Base-by-base conservation (phyloP, 2,888 invertebrate species). In the Nasonovia ribisnigri region DNA sequence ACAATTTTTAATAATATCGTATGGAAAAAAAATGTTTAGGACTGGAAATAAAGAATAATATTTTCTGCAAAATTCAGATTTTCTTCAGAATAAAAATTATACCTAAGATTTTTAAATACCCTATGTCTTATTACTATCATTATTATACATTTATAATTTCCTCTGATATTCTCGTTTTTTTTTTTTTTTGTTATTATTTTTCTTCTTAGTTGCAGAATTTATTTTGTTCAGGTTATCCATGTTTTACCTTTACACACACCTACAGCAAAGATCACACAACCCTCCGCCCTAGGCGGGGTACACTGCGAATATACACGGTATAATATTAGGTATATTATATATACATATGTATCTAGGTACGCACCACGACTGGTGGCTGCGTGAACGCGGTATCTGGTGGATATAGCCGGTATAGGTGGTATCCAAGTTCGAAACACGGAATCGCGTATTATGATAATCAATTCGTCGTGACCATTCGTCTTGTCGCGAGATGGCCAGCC, bases 381-480 rank as follows among this genome's bases (percentile, higher is more conserved):
- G 36, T 36, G 77, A 36, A 77, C 77, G 20, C 20, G 77, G 77
- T 77, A 77, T 77, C 77, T 77, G 36, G 36, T 77, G 8, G 77
- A 16, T 36, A 77, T 60, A 54, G 54, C 54, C 20, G 54, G 54
- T 57, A 57, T 57, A 57, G 29, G 57, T 4, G 77, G 20, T 77
- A 77, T 77, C 36, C 20, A 36, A 20, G 36, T 20, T 2, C 77
- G 77, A 36, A 77, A 77, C 77, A 77, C 77, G 8, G 36, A 36
- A 77, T 77, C 36, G 77, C 36, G 77, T 77, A 77, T 77, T 77
- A 77, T 77, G 36, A 77, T 77, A 77, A 77, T 77, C 36, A 36
- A 77, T 77, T 77, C 36, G 77, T 77, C 77, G 77, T 77, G 77
- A 77, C 77, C 77, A 36, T 77, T 36, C 36, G 77, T 77, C 77